Conservation (phyloP, 2,113 vertebrate species). For the Plotosus lineatus region DNA sequence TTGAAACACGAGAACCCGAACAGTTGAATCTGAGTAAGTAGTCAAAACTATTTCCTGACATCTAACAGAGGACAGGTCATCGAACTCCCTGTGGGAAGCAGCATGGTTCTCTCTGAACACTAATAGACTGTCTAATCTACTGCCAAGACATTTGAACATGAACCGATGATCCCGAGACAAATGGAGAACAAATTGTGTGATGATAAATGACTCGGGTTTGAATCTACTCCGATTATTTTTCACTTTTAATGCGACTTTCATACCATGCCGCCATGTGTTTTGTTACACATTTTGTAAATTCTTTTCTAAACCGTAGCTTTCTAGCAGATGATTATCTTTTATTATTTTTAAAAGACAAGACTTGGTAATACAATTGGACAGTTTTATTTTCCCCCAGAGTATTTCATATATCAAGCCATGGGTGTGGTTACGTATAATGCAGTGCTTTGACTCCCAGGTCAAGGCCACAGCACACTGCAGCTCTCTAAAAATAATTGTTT, state of each 20-base stretch:
- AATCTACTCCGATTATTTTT: conserved; percentile 53
- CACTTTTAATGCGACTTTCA: conserved; percentile 44
- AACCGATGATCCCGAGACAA: conserved; percentile 57
- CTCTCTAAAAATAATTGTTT: not conserved
- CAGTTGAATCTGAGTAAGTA: conserved; percentile 64
- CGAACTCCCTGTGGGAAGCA: conserved; percentile 52
- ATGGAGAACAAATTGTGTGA: conserved; percentile 67
- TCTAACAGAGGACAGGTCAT: conserved; percentile 49
- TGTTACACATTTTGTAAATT: not conserved
- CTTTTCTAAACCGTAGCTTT: not conserved
- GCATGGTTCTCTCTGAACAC: conserved; percentile 65
- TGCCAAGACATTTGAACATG: conserved; percentile 74
- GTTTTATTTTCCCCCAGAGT: not conserved
- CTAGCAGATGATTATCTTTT: conserved; percentile 21
- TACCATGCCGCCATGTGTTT: not conserved
- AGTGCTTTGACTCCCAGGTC: not conserved
- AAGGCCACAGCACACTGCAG: not conserved
- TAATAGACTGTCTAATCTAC: conserved; percentile 62
- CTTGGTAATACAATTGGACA: conserved; percentile 10
- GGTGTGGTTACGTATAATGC: not conserved
- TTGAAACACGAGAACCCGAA: conserved; percentile 59
- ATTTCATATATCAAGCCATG: not conserved
- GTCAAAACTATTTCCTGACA: conserved; percentile 71
- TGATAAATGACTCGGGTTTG: conserved; percentile 66
- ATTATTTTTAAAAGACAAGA: conserved; percentile 24